phyloP scores from a whole-genome alignment of 2,113 vertebrate genomes.

The Chloroceryle aenea region DNA sequence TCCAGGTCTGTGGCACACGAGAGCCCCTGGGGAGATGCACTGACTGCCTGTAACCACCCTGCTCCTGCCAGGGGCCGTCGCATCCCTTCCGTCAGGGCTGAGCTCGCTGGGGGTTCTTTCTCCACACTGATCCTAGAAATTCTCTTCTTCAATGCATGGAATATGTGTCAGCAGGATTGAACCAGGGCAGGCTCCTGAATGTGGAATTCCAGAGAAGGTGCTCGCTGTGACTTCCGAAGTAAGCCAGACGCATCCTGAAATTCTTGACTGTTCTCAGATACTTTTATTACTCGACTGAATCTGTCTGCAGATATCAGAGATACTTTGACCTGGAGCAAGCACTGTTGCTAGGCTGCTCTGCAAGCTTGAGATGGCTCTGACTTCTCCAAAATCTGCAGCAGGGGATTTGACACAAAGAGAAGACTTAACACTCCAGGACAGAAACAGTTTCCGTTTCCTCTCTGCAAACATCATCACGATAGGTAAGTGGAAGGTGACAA shows the following conservation, averaged over 20 bases:
- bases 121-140: neutral
- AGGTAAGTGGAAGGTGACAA: slow-evolving; percentile 27
- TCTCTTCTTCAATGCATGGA: neutral
- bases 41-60: neutral
- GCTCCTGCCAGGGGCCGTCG: neutral
- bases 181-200: neutral
- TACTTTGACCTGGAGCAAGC: neutral
- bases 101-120: neutral
- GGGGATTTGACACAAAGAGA: slow-evolving; percentile 6
- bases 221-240: neutral
- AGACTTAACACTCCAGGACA: neutral
- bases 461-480: slow-evolving; percentile 37
- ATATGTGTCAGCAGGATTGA: neutral
- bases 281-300: neutral
- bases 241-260: neutral
- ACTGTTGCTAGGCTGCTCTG: neutral
- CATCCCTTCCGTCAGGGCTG: neutral
- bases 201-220: neutral
- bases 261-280: neutral
- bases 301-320: neutral
- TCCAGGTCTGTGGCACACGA: neutral
- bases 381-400: neutral
- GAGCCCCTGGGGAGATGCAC: neutral
- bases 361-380: slow-evolving; percentile 20
- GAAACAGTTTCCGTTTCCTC: slow-evolving; percentile 37